Evolutionary conservation across 2,888 invertebrate species (phyloP).

Genomic region (Sphaeridia pumilis): DNA sequence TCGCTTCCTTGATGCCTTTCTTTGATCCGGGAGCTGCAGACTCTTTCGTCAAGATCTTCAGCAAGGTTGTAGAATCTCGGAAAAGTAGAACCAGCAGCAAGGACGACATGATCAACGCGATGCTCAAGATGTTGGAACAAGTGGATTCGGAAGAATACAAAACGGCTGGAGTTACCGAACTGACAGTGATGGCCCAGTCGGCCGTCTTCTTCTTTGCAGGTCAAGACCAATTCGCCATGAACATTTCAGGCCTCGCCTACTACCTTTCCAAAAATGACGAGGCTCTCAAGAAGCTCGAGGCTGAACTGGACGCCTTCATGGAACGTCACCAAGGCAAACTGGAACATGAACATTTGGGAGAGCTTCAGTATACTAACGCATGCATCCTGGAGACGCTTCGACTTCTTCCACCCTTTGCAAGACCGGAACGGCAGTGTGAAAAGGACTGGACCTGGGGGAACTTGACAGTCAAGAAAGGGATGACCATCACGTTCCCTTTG

Average conservation of each 20-base stretch:
- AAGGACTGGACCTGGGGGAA: slow-evolving; percentile 17
- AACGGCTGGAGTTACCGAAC: slow-evolving; percentile 22
- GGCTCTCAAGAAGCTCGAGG: background rate
- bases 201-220: slow-evolving; percentile 32
- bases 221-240: slow-evolving; percentile 26
- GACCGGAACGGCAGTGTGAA: slow-evolving; percentile 14
- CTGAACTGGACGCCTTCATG: slow-evolving; percentile 7
- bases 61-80: slow-evolving; percentile 18
- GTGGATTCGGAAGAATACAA: slow-evolving; percentile 18
- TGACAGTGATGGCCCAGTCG: slow-evolving; percentile 26
- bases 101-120: slow-evolving; percentile 22
- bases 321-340: slow-evolving; percentile 4
- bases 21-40: background rate
- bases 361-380: slow-evolving; percentile 16
- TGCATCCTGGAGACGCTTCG: slow-evolving; percentile 18
- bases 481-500: slow-evolving; percentile 18
- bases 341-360: slow-evolving; percentile 11
- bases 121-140: slow-evolving; percentile 10
- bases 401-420: slow-evolving; percentile 12
- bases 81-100: slow-evolving; percentile 11
- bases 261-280: slow-evolving; percentile 21
- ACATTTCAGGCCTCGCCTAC: slow-evolving; percentile 18
- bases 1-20: too few species aligned
- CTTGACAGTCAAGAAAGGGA: slow-evolving; percentile 25
- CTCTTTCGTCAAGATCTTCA: slow-evolving; percentile 23